Evolutionary conservation across 2,113 vertebrate genomes (phyloP).

Genomic region (rabbit (Oryctolagus cuniculus)): mOryCun1.1 NC_091435.1:130484001-130484500

Average conservation of each 20-base stretch:
- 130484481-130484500: background rate
- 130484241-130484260: background rate
- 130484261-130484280: background rate
- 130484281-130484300: slow-evolving; percentile 9
- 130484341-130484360: background rate
- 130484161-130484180: background rate
- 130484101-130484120: background rate
- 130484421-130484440: background rate
- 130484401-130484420: background rate
- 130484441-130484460: background rate
- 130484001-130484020: background rate
- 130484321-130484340: slow-evolving; percentile 13
- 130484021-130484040: background rate
- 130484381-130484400: background rate
- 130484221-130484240: background rate
- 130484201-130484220: slow-evolving; percentile 23
- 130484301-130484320: background rate
- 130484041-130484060: background rate
- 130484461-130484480: background rate
- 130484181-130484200: background rate
- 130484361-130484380: background rate
- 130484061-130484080: slow-evolving; percentile 5
- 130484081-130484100: slow-evolving; percentile 42
- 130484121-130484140: slow-evolving; percentile 21
- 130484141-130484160: background rate